These are phyloP conservation scores for Gasterosteus aculeatus DNA, from an alignment of 2,113 vertebrate genomes.

Conservation along the genomic window DNA sequence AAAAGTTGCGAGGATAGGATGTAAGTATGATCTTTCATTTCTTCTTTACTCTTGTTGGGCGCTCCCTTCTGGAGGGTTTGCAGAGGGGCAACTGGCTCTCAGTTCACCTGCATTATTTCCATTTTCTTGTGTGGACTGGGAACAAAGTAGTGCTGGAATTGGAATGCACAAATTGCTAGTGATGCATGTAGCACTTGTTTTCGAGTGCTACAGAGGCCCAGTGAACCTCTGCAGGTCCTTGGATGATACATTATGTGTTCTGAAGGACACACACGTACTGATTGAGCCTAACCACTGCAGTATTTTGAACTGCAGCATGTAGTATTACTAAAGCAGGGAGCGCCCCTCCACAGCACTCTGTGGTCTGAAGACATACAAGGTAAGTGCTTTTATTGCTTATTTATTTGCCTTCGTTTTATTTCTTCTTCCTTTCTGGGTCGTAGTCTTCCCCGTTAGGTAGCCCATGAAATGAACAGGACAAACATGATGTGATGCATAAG, in stretches of 20 bases:
- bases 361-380: conserved; percentile 92
- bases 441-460: background rate
- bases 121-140: background rate
- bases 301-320: conserved; percentile 86
- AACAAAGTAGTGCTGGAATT: background rate
- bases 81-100: conserved; percentile 92
- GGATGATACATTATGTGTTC: conserved; percentile 76
- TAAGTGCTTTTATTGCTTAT: conserved; percentile 79
- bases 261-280: conserved; percentile 71
- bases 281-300: conserved; percentile 85
- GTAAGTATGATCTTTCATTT: conserved; percentile 99
- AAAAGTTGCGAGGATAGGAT: conserved; percentile 99
- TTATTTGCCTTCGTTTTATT: background rate
- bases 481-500: background rate
- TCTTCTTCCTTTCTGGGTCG: background rate
- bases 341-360: conserved; percentile 96
- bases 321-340: conserved; percentile 88
- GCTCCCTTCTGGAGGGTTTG: conserved; percentile 96
- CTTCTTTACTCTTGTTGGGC: conserved; percentile 94
- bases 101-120: background rate
- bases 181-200: background rate
- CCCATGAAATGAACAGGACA: background rate
- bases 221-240: conserved; percentile 96
- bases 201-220: conserved; percentile 76
- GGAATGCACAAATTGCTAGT: no score